Evolutionary conservation across 2,113 vertebrate species (phyloP), one percentile per base, ranked within the genome.

Genomic region (Burhinus bistriatus): DNA sequence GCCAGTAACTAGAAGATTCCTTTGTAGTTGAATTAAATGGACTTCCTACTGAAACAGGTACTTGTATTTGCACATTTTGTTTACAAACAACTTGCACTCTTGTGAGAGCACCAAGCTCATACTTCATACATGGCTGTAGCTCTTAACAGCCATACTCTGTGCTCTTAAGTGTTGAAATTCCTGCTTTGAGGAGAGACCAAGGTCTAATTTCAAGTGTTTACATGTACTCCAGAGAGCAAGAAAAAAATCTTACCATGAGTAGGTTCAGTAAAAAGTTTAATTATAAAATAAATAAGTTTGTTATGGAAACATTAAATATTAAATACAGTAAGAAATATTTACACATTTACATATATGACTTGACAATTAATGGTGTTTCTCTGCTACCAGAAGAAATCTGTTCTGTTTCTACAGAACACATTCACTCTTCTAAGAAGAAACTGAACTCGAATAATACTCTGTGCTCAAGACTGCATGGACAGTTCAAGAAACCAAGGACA

Each of bases 281-380:
- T 97, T 95, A 96, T 92, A 97, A 98, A 98, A 98, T 98, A 98
- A 98, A 98, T 98, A 98, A 85, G 96, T 93, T 93, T 90, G 82
- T 95, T 91, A 80, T 91, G 78, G 87, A 88, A 97, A 96, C 90
- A 83, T 98, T 98, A 98, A 98, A 98, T 98, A 98, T 97, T 98
- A 98, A 98, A 98, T 98, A 98, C 89, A 96, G 25, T 61, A 96
- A 96, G 97, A 98, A 97, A 97, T 98, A 98, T 98, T 97, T 98
- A 98, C 98, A 96, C 86, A 96, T 97, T 94, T 98, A 98, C 95
- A 98, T 96, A 93, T 93, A 96, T 36, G 38, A 97, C 97, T 95
- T 83, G 73, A 90, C 93, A 94, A 87, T 80, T 97, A 83, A 93
- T 88, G 87, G 38, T 87, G 69, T 93, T 95, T 87, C 81, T 90